Evolutionary conservation across 1,140 invertebrate species (phyloP), one percentile per base, ranked within the genome.

Genomic region (Hyphantria cunea): DNA sequence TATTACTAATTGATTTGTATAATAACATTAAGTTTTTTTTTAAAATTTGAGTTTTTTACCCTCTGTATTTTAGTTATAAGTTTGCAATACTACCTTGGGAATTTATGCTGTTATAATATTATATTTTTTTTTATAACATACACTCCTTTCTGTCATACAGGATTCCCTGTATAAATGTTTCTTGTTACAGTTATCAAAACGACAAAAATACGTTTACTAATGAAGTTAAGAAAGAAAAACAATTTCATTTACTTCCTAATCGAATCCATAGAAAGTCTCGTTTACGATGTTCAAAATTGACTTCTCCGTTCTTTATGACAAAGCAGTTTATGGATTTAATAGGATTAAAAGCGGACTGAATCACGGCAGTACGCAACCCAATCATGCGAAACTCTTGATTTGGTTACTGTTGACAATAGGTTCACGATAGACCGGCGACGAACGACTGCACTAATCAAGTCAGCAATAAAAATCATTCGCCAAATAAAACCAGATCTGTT

Each of bases 391-490:
- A 25, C 17, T 25, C 51, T 66, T 72, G 63, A 72, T 68, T 72
- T 64, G 44, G 66, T 72, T 72, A 68, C 53, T 63, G 66, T 45
- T 56, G 44, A 63, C 66, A 60, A 66, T 66, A 59, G 54, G 55
- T 64, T 64, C 64, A 64, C 52, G 41, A 44, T 33, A 51, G 52
- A 53, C 64, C 17, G 34, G 44, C 53, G 56, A 53, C 64, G n/a
- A 47, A 55, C 41, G 63, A 63, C 56, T 65, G 60, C 59, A 45
- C 52, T 72, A 66, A 68, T 59, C 44, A 17, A 37, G 66, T 72
- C 65, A 72, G 25, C 44, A 41, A 64, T 65, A 63, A 60, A 63
- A 68, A 54, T 65, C 41, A 41, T 49, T 49, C 32, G 62, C 34
- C 49, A 63, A 59, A 72, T 62, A 58, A 54, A 62, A 64, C 55